phyloP scores from a whole-genome alignment of 2,888 invertebrate species.

The Callosobruchus maculatus region DNA sequence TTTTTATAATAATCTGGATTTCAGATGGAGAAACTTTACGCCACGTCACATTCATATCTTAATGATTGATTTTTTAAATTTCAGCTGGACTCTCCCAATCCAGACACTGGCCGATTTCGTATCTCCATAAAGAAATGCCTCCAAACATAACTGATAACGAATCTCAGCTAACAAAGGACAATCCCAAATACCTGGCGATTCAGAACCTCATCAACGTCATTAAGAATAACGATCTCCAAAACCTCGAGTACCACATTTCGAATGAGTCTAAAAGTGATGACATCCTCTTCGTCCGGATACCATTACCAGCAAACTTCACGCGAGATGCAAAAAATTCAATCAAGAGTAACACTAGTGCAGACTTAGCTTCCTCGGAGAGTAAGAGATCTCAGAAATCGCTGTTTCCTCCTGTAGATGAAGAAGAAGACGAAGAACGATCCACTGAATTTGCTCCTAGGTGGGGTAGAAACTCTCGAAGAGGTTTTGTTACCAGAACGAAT shows the following conservation, averaged over 20 bases:
- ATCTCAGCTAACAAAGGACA: constrained; percentile 19
- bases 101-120: constrained; percentile 73
- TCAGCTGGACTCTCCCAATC: constrained; percentile 48
- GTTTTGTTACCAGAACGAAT: constrained; percentile 42
- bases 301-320: constrained; percentile 41
- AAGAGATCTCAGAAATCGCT: constrained; percentile 27
- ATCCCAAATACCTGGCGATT: constrained; percentile 40
- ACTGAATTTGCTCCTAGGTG: not conserved
- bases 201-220: constrained; percentile 45
- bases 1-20: no score
- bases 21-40: no score
- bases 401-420: not conserved
- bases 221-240: constrained; percentile 42
- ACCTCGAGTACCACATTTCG: constrained; percentile 42
- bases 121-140: constrained; percentile 75
- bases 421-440: not conserved
- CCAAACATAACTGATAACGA: constrained; percentile 54
- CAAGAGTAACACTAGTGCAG: constrained; percentile 14
- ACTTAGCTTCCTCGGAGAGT: constrained; percentile 23
- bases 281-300: constrained; percentile 43
- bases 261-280: constrained; percentile 41
- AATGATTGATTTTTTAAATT: not conserved
- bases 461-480: constrained; percentile 32
- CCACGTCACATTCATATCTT: no score
- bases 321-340: constrained; percentile 13